Conservation (phyloP, 2,113 vertebrate genomes). For the Mirounga angustirostris region DNA sequence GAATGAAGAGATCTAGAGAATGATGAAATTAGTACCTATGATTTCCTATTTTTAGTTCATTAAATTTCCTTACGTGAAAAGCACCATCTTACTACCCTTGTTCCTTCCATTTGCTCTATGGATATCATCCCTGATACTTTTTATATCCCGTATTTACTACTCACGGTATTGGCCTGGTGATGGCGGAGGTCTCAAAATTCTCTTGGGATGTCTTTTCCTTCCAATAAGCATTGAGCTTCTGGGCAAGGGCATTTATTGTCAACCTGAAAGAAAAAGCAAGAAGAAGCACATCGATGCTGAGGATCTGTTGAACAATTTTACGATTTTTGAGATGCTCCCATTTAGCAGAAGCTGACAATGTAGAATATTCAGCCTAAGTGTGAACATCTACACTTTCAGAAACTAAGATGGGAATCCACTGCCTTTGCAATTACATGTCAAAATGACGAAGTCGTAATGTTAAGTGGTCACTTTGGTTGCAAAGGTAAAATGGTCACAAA, state of each 20-base stretch:
- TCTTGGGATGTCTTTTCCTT: constrained; percentile 85
- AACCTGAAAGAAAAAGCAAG: constrained; percentile 81
- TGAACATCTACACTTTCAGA: constrained; percentile 6
- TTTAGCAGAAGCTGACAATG: constrained; percentile 40
- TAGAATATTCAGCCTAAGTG: constrained; percentile 17
- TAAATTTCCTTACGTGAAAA: constrained; percentile 43
- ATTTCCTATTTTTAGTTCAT: constrained; percentile 49
- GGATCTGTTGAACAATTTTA: constrained; percentile 19
- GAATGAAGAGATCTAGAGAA: constrained; percentile 34
- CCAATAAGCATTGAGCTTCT: constrained; percentile 92
- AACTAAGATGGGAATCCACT: constrained; percentile 9
- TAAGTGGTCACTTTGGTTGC: constrained; percentile 25
- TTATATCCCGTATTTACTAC: constrained; percentile 49
- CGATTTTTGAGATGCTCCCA: neutral
- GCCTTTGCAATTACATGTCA: neutral
- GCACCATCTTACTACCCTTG: neutral
- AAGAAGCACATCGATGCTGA: constrained; percentile 22
- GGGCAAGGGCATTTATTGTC: constrained; percentile 88
- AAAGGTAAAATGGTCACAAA: constrained; percentile 53
- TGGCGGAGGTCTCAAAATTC: constrained; percentile 54
- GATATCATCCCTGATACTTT: constrained; percentile 35
- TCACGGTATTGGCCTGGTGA: constrained; percentile 59
- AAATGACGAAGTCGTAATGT: constrained; percentile 10
- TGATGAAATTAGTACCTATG: constrained; percentile 32
- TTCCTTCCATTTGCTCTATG: constrained; percentile 52